Percentiles rank a stretch among this genome's conserved stretches.
Evolutionary conservation across 2,888 invertebrate genomes (phyloP).

Genomic region (Euplagia quadripunctaria): DNA sequence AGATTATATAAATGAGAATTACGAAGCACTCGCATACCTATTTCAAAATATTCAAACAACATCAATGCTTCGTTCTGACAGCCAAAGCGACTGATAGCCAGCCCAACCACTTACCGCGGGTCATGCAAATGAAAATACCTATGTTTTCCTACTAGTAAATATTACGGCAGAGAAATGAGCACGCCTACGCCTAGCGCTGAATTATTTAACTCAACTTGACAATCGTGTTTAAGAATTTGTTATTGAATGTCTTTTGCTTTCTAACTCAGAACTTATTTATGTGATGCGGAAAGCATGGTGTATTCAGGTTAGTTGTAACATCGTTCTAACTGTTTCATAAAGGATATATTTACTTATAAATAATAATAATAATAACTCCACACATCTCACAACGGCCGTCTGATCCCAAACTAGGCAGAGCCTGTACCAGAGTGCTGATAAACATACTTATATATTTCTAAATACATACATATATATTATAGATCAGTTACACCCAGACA

Average conservation of each 20-base stretch:
- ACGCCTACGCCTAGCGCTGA: constrained; percentile 60
- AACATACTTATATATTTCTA: no score
- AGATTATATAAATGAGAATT: background rate
- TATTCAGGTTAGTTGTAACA: constrained; percentile 19
- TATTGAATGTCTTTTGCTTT: constrained; percentile 61
- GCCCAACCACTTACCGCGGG: constrained; percentile 15
- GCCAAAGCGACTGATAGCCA: constrained; percentile 5
- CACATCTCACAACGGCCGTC: no score
- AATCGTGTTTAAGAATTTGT: constrained; percentile 73
- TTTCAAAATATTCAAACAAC: background rate
- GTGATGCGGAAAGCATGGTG: constrained; percentile 37
- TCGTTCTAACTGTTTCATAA: background rate
- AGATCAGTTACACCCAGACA: no score
- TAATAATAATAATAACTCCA: no score
- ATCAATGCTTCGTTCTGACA: constrained; percentile 1
- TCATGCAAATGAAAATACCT: constrained; percentile 22
- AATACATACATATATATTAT: no score
- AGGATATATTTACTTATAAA: constrained; percentile 3
- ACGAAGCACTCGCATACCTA: background rate
- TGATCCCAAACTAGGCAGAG: no score
- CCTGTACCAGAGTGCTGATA: no score
- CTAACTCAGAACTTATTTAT: constrained; percentile 48
- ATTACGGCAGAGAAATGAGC: constrained; percentile 43
- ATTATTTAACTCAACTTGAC: constrained; percentile 68
- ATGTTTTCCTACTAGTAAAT: constrained; percentile 23